Evolutionary conservation across 2,113 vertebrate genomes (phyloP).

Genomic region (Sarotherodon lohbergeri): DNA sequence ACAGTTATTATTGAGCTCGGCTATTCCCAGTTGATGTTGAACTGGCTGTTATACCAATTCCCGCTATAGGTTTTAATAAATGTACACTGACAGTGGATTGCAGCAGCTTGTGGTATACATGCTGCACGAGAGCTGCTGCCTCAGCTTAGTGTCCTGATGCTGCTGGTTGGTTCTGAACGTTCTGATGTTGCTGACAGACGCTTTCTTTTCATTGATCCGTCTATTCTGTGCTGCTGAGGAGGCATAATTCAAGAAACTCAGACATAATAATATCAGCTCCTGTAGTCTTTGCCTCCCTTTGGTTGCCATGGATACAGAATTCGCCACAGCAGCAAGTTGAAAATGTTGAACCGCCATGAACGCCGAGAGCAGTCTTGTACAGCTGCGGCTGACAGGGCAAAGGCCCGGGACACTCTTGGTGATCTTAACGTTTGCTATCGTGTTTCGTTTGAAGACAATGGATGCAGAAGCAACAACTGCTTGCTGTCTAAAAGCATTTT

Average conservation of each 20-base stretch:
- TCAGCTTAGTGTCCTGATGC: background rate
- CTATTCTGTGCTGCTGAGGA: background rate
- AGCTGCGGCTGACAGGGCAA: rapidly evolving
- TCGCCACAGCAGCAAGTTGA: background rate
- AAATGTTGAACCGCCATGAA: background rate
- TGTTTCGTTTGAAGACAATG: background rate
- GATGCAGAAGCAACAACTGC: background rate
- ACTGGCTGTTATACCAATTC: background rate
- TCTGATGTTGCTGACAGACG: background rate
- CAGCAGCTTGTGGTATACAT: background rate
- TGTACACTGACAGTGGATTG: background rate
- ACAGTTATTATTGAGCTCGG: background rate
- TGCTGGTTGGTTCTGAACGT: background rate
- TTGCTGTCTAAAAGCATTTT: background rate
- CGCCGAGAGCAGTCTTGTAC: background rate
- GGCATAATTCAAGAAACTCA: background rate
- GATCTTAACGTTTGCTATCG: background rate
- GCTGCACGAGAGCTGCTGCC: background rate
- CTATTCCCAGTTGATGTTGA: rapidly evolving
- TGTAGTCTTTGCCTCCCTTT: background rate
- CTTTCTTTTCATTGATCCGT: background rate
- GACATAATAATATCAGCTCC: background rate
- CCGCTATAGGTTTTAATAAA: background rate
- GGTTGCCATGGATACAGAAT: background rate
- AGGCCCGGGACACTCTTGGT: background rate